These are phyloP conservation scores for Pelecanoides urinatrix DNA, from an alignment of 2,113 vertebrate genomes.

Conservation along the genomic window DNA sequence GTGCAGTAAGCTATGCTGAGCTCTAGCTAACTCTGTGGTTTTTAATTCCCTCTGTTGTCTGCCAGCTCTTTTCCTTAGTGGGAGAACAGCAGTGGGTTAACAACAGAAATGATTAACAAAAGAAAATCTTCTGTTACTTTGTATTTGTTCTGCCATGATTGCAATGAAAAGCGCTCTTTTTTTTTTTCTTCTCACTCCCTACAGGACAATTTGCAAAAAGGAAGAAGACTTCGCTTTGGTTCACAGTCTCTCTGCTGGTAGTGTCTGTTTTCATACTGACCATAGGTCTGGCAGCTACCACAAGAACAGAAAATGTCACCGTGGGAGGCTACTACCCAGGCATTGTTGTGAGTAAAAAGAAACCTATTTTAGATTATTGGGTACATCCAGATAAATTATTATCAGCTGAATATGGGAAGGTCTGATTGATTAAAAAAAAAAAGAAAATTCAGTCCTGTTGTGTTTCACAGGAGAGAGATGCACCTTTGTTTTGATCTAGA, in stretches of 20 bases:
- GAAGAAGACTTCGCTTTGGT: conserved; percentile 83
- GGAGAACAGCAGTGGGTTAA: not conserved
- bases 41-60: not conserved
- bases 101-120: not conserved
- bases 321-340: conserved; percentile 93
- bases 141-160: not conserved
- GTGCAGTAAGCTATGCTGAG: not conserved
- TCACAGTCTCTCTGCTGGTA: conserved; percentile 79
- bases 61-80: not conserved
- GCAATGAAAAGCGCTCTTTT: not conserved
- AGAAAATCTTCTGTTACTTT: not conserved
- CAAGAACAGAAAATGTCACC: conserved; percentile 87
- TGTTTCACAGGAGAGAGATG: not conserved
- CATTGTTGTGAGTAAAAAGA: conserved; percentile 85
- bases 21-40: not conserved
- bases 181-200: not conserved
- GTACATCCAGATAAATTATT: not conserved
- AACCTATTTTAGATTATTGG: not conserved
- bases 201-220: conserved; percentile 82
- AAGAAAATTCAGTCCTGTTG: not conserved
- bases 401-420: not conserved
- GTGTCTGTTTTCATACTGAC: conserved; percentile 84
- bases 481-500: not conserved
- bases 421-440: not conserved
- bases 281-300: conserved; percentile 86